Conservation (phyloP, 2,113 vertebrate species). For the Malurus elegans region DNA sequence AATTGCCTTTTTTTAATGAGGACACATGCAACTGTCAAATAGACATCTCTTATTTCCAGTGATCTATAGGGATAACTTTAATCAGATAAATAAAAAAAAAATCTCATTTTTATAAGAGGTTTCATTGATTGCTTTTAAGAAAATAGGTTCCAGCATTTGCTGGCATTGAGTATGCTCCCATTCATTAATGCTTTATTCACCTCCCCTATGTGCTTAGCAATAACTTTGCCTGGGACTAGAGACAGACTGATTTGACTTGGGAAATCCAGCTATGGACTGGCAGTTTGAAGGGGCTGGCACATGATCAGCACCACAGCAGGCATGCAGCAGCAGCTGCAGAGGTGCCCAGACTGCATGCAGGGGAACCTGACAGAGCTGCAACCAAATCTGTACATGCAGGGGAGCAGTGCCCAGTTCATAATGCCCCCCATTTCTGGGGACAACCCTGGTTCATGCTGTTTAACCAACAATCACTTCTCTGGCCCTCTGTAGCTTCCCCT, state of each 20-base stretch:
- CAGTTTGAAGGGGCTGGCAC: neutral
- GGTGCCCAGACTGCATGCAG: fast-evolving
- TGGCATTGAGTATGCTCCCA: neutral
- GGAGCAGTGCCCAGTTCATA: neutral
- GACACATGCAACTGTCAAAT: neutral
- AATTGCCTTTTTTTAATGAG: neutral
- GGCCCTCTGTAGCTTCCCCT: neutral
- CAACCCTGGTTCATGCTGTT: neutral
- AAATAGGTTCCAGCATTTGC: constrained; percentile 20
- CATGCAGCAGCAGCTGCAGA: neutral
- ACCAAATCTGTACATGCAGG: neutral
- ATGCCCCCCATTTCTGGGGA: neutral
- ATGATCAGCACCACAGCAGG: neutral
- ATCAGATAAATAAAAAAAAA: constrained; percentile 25
- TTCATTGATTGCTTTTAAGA: constrained; percentile 58
- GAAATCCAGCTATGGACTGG: neutral
- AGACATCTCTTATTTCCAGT: neutral
- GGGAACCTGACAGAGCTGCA: neutral
- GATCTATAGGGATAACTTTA: neutral
- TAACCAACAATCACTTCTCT: neutral
- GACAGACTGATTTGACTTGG: neutral
- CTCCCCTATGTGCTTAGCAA: neutral
- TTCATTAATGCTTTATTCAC: neutral
- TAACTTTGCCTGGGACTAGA: neutral
- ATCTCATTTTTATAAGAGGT: constrained; percentile 49